Evolutionary conservation across 2,797 vertebrate genomes (phyloP), one percentile per base, ranked within the genome.

Genomic region (Coccyzus lansbergi): DNA sequence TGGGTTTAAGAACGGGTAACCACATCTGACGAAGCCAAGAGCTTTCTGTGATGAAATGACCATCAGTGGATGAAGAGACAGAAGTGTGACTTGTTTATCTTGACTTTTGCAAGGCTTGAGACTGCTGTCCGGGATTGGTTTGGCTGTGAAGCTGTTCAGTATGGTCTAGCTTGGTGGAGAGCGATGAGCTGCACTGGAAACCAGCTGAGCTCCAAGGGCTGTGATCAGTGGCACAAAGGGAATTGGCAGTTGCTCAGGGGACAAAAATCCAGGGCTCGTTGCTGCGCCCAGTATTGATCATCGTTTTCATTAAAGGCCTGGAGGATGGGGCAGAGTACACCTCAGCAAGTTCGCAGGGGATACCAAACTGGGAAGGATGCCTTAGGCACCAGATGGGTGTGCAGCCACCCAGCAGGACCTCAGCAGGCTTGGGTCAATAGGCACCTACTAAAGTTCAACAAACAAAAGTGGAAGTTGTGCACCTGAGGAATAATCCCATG

Each of bases 191-290:
- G 31, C 33, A 16, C 0, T 64, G 31, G 44, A 36, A 74, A 38
- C 11, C 10, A 42, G 55, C 34, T 56, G 21, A 15, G 33, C 44
- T 42, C 13, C 36, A 51, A 19, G 28, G 33, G 44, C 24, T 36
- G 51, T 14, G 46, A 58, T 33, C 38, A 5, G 21, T 21, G 28
- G 44, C 16, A 72, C 3, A 0, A 24, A 67, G 29, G 1, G 9
- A 12, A 52, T 31, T 1, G 0, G 0, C 12, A 40, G 29, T 28
- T 0, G 0, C 44, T 49, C 33, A 49, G 34, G 33, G 31, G 53
- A 63, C 64, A 83, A 38, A 83, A 38, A 83, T 28, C 33, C 53
- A 46, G 49, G 20, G 15, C 9, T 38, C 58, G 63, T 53, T 22
- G 21, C 28, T 8, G 7, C 17, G 48, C 36, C 64, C 55, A 53